Percentiles rank a stretch among this genome's conserved stretches.
These are phyloP conservation scores for Astyanax mexicanus DNA, from an alignment of 2,797 vertebrate genomes.

Conservation along the genomic window DNA sequence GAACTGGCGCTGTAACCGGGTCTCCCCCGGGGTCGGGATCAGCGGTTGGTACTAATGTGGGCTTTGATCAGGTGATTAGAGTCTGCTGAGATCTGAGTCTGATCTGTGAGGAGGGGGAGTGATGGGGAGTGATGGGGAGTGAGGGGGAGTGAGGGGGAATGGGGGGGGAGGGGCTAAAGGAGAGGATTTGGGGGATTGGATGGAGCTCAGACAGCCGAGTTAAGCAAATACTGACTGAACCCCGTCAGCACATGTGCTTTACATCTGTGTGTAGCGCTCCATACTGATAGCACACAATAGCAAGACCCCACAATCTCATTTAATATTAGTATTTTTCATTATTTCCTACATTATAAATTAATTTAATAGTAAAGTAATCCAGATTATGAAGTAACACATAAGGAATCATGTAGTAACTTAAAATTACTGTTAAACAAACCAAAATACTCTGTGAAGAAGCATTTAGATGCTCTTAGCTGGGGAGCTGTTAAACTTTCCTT, in stretches of 20 bases:
- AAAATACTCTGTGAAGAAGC: no score
- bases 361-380: no score
- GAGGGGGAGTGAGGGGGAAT: no score
- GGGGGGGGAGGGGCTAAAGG: neutral
- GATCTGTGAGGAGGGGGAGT: neutral
- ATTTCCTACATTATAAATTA: no score
- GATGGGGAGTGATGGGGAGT: no score
- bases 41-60: constrained; percentile 33
- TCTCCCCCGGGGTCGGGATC: neutral
- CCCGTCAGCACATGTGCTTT: constrained; percentile 13
- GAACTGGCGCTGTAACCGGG: neutral
- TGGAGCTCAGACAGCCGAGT: constrained; percentile 9
- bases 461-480: no score
- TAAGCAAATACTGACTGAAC: neutral
- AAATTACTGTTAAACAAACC: no score
- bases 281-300: neutral
- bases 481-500: no score
- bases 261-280: neutral
- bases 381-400: no score
- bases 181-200: neutral
- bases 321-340: no score
- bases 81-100: neutral
- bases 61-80: constrained; percentile 50
- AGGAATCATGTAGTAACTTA: no score
- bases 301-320: no score